Conservation (phyloP, 2,888 invertebrate genomes). For the Macroteleia sp. region DNA sequence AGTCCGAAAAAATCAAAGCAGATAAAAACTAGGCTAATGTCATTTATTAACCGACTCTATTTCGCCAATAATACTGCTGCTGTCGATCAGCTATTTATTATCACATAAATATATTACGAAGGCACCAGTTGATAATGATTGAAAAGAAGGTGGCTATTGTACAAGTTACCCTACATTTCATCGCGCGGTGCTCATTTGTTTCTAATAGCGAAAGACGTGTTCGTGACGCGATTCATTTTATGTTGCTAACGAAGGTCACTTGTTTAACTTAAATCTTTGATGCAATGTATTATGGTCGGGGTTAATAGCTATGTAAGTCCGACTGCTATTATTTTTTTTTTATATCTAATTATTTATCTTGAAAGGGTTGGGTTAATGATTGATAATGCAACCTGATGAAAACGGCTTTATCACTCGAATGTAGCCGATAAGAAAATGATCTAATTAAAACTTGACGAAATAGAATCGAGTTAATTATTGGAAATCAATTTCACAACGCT, state of each 20-base stretch:
- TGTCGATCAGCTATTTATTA: slow-evolving; percentile 35
- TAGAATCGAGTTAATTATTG: slow-evolving; percentile 40
- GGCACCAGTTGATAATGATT: slow-evolving; percentile 14
- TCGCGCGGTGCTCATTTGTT: too few relatives aligned
- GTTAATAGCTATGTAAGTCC: too few relatives aligned
- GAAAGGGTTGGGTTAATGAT: slow-evolving; percentile 9
- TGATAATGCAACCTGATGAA: slow-evolving; percentile 6
- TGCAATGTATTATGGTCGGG: background rate
- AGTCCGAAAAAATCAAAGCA: too few relatives aligned
- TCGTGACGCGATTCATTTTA: slow-evolving; percentile 39
- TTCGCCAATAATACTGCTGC: slow-evolving; percentile 6
- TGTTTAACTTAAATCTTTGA: slow-evolving; percentile 11
- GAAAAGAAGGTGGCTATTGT: slow-evolving; percentile 34
- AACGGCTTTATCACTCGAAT: too few relatives aligned
- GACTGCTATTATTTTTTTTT: too few relatives aligned
- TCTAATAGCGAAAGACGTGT: slow-evolving; percentile 25
- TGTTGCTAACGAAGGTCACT: slow-evolving; percentile 21
- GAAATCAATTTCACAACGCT: slow-evolving; percentile 30
- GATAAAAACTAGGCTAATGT: too few relatives aligned
- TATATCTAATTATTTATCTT: background rate
- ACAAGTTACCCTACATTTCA: slow-evolving; percentile 40
- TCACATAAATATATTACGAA: slow-evolving; percentile 23
- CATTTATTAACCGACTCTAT: too few relatives aligned
- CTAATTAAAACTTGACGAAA: slow-evolving; percentile 40
- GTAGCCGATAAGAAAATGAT: slow-evolving; percentile 20